Conservation (phyloP, 1,140 invertebrate species). For the Acromyrmex charruanus region DNA sequence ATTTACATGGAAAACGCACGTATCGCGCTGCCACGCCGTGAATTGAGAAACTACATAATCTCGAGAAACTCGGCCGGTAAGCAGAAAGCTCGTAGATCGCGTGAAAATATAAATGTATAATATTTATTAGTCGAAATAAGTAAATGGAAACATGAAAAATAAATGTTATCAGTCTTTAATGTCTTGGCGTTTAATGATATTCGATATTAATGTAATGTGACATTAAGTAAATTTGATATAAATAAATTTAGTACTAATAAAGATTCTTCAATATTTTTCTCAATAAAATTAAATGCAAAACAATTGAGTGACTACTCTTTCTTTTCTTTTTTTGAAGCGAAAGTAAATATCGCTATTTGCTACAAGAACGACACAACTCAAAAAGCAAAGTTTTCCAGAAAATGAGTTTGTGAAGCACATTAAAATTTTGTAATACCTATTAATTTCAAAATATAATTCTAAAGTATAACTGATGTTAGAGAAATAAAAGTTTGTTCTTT, state of each 20-base stretch:
- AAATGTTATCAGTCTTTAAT: not conserved
- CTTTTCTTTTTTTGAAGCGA: not conserved
- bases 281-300: not conserved
- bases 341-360: too few species aligned
- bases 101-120: not conserved
- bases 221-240: not conserved
- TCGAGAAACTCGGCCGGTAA: slow-evolving; percentile 27
- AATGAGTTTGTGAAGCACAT: too few species aligned
- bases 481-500: too few species aligned
- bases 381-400: too few species aligned
- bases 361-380: too few species aligned
- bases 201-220: not conserved
- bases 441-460: too few species aligned
- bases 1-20: slow-evolving; percentile 3
- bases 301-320: not conserved
- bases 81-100: not conserved
- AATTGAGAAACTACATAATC: slow-evolving; percentile 38
- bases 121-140: not conserved
- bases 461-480: too few species aligned
- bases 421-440: too few species aligned
- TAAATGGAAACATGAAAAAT: not conserved
- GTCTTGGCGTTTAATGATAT: not conserved
- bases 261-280: not conserved
- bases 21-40: slow-evolving; percentile 9
- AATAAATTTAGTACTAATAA: not conserved